Percentiles rank a stretch among this genome's conserved stretches.
Conservation (phyloP, 1,140 invertebrate species). For the Temnothorax longispinosus region DNA sequence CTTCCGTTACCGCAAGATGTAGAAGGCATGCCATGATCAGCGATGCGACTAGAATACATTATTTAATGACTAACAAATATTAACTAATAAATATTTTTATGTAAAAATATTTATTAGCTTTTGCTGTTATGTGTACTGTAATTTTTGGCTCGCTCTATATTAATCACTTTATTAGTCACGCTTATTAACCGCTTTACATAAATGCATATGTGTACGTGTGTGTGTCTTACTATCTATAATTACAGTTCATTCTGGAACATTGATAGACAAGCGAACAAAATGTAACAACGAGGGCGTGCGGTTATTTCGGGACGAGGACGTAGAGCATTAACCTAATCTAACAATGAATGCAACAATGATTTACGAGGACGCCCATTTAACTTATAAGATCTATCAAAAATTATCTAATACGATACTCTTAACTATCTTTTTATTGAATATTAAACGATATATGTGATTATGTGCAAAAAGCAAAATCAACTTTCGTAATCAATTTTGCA, state of each 20-base stretch:
- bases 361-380: not conserved
- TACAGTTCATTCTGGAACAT: not conserved
- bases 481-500: not conserved
- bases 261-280: slow-evolving; percentile 73
- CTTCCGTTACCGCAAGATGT: not conserved
- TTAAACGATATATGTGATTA: not conserved
- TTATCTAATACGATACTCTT: not conserved
- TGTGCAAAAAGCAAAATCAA: not conserved
- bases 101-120: not conserved
- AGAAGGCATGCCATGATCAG: not conserved
- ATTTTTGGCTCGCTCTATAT: not conserved
- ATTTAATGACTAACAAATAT: not conserved
- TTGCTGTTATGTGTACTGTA: not conserved
- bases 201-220: not conserved
- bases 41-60: not conserved
- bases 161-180: slow-evolving; percentile 17
- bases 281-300: slow-evolving; percentile 69
- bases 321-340: slow-evolving; percentile 76
- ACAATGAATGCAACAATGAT: slow-evolving; percentile 5
- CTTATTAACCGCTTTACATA: not conserved
- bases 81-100: not conserved
- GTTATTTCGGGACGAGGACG: slow-evolving; percentile 76
- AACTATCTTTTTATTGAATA: not conserved
- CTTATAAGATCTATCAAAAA: not conserved
- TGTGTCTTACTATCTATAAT: not conserved